Evolutionary conservation across 2,797 vertebrate species (phyloP), one percentile per base, ranked within the genome.

Genomic region (Tamandua tetradactyla): DNA sequence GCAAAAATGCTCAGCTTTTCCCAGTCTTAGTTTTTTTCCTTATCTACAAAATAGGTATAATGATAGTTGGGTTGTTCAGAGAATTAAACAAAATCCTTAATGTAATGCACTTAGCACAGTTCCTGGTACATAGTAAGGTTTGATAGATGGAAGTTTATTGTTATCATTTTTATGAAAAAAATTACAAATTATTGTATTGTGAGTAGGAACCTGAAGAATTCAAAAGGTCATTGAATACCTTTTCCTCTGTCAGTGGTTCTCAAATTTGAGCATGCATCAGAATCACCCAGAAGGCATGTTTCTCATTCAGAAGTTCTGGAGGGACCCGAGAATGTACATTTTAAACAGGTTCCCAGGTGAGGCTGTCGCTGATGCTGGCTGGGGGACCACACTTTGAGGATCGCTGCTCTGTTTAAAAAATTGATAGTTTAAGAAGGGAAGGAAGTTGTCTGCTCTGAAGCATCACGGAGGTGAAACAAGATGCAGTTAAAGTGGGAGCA

Each of bases 161-260:
- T 76, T 59, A 69, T 91, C 68, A 79, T 82, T 87, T 80, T 83
- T 49, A 35, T 57, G 68, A 17, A 66, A 44, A 78, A 85, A 55
- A 80, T 88, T 64, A 68, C 27, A 74, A 82, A 78, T 72, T 61
- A 80, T 88, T 76, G n/a, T n/a, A 74, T 69, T 86, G 32, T 62
- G 8, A 35, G 23, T 52, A 94, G 86, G 79, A 94, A 68, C 18
- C 64, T 30, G 59, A 83, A 93, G 66, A 47, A 69, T 64, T 64
- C 30, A 23, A 78, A 79, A 35, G 59, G 37, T 44, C 68, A 64
- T 8, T 37, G 35, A 30, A 61, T 37, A 64, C 23, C 40, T 89
- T 92, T 79, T 47, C 57, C 12, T 52, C 40, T 75, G 32, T 23
- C 37, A 64, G n/a, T 5, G 17, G 25, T 79, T 66, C 32, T 76